Percentiles rank a stretch among this genome's conserved stretches.
Conservation (phyloP, 1,140 invertebrate species). For the Tetramorium alpestre region DNA sequence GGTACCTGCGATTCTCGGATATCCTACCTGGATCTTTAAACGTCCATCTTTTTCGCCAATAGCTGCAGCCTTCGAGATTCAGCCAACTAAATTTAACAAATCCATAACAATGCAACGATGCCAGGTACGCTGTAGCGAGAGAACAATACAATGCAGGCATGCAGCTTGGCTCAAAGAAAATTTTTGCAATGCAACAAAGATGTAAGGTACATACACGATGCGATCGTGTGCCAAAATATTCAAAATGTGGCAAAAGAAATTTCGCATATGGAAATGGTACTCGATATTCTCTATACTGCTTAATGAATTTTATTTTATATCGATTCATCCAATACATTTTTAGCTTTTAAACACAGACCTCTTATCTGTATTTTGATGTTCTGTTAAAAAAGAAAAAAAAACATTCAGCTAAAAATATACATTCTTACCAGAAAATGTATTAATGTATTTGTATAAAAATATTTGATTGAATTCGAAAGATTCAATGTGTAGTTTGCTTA, state of each 20-base stretch:
- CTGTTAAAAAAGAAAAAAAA: neutral
- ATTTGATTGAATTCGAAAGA: neutral
- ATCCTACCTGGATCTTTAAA: slow-evolving; percentile 20
- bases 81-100: slow-evolving; percentile 2
- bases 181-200: neutral
- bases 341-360: neutral
- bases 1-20: slow-evolving; percentile 26
- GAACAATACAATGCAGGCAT: neutral
- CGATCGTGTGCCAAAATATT: neutral
- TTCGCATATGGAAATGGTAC: neutral
- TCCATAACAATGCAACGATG: slow-evolving; percentile 9
- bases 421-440: neutral
- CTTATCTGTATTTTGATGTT: neutral
- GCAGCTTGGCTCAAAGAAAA: neutral
- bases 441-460: neutral
- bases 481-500: neutral
- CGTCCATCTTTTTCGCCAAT: neutral
- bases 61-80: neutral
- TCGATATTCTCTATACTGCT: neutral
- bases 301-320: slow-evolving; percentile 10
- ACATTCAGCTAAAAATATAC: neutral
- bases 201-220: neutral
- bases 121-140: neutral
- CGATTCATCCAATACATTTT: neutral
- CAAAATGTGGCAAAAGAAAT: neutral